Evolutionary conservation across 2,888 invertebrate genomes (phyloP).

Genomic region (Pyralis farinalis): DNA sequence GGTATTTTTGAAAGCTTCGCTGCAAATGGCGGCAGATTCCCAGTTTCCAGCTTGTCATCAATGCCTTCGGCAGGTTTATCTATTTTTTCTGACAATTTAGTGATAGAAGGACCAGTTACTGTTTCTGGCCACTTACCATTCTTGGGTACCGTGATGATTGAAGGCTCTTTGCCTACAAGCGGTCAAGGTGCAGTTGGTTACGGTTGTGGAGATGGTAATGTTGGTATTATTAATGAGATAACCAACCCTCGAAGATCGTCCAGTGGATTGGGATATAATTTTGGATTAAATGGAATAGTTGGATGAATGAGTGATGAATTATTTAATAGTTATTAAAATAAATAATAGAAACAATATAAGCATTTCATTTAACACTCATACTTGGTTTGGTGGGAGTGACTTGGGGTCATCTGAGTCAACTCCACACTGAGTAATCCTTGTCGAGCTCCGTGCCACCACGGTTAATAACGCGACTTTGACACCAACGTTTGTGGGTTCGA

Average conservation of each 20-base stretch:
- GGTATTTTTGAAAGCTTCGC: slow-evolving; percentile 1
- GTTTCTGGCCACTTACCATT: slow-evolving; percentile 32
- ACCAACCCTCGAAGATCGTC: background rate
- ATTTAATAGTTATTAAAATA: too few relatives aligned
- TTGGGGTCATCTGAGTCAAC: too few relatives aligned
- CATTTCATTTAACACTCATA: too few relatives aligned
- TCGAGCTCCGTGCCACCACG: too few relatives aligned
- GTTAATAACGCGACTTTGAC: too few relatives aligned
- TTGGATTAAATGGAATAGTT: too few relatives aligned
- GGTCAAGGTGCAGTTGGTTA: slow-evolving; percentile 30
- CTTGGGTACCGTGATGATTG: slow-evolving; percentile 27
- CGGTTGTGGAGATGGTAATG: slow-evolving; percentile 27
- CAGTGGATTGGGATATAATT: background rate
- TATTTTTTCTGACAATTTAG: slow-evolving; percentile 23
- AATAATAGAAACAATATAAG: too few relatives aligned
- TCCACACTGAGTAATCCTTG: too few relatives aligned
- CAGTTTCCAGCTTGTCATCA: slow-evolving; percentile 9
- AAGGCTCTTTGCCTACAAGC: slow-evolving; percentile 29
- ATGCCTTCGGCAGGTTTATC: slow-evolving; percentile 11
- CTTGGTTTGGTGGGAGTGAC: too few relatives aligned
- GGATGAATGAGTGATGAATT: too few relatives aligned
- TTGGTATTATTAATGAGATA: slow-evolving; percentile 17
- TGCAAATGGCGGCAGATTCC: background rate
- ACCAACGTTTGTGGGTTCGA: too few relatives aligned
- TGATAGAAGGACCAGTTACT: slow-evolving; percentile 22